Base-by-base conservation (phyloP, 2,888 invertebrate genomes). In the Miltochrista miniata region DNA sequence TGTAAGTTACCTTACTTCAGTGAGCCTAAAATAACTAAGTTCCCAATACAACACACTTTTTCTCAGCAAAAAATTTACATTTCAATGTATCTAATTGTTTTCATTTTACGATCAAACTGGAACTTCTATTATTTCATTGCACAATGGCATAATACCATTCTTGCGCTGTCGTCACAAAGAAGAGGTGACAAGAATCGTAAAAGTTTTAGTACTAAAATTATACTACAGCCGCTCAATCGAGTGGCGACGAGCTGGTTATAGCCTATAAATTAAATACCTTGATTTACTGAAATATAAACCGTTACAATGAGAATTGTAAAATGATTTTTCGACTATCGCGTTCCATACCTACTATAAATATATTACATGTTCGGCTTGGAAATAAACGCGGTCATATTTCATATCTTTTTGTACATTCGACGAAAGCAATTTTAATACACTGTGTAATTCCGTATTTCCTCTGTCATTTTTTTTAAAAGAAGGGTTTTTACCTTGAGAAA, bases 181-280 rank as follows among this genome's bases (percentile, higher is more conserved):
- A 51, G 66, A 78, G 74, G 81, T 77, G 82, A 82, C 84, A 79
- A 76, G 71, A 75, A 76, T 76, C 76, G 79, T 85, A 76, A 82
- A 82, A 76, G 79, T 64, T 76, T 73, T 57, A 67, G 56, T 62
- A 65, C 76, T 83, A 79, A 81, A 83, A 76, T 80, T 81, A 81
- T 74, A 77, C 66, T 64, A 56, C 68, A 68, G 66, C 69, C 68
- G 69, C 70, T 74, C 62, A 74, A 79, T 81, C 72, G 76, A 61
- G 51, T 55, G 48, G 42, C 42, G 50, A 44, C 36, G 51, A 30
- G 52, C 24, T 42, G 43, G 48, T 53, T 55, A 54, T 18, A 44
- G 41, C 36, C 29, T 35, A 39, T 48, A 56, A 57, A 56, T 63
- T 57, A 48, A 49, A 41, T 39, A 34, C 41, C 15, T 36, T 54